phyloP scores from a whole-genome alignment of 2,797 vertebrate genomes.

The Fratercula arctica region DNA sequence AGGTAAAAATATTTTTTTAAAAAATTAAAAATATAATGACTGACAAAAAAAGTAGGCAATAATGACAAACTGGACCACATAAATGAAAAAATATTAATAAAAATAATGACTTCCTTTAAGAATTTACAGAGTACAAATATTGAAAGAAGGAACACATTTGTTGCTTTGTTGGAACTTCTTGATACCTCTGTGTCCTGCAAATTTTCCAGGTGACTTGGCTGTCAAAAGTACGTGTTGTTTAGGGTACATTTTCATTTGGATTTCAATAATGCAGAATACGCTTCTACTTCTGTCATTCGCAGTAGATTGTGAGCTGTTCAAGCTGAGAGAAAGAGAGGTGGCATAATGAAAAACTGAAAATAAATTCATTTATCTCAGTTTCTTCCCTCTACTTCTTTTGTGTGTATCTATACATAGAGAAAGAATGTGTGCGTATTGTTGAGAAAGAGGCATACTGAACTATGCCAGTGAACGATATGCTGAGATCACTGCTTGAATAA shows the following conservation, averaged over 20 bases:
- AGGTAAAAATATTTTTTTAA: neutral
- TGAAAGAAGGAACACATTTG: neutral
- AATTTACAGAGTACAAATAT: neutral
- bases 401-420: neutral
- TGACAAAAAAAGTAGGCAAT: neutral
- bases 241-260: neutral
- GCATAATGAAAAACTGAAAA: neutral
- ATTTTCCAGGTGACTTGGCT: neutral
- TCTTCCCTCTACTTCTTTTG: neutral
- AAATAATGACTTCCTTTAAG: neutral
- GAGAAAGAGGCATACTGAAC: neutral
- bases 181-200: neutral
- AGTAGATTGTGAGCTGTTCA: neutral
- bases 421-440: neutral
- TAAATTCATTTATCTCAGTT: neutral
- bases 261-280: neutral
- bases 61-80: neutral
- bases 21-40: neutral
- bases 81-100: neutral
- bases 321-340: neutral
- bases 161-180: neutral
- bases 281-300: neutral
- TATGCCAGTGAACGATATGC: neutral
- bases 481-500: neutral
- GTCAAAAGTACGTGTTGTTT: neutral